A percentile compares a stretch with the other conserved stretches of the same genome.
These are phyloP conservation scores for Laterallus jamaicensis DNA, from an alignment of 2,113 vertebrate genomes.

Conservation along the genomic window DNA sequence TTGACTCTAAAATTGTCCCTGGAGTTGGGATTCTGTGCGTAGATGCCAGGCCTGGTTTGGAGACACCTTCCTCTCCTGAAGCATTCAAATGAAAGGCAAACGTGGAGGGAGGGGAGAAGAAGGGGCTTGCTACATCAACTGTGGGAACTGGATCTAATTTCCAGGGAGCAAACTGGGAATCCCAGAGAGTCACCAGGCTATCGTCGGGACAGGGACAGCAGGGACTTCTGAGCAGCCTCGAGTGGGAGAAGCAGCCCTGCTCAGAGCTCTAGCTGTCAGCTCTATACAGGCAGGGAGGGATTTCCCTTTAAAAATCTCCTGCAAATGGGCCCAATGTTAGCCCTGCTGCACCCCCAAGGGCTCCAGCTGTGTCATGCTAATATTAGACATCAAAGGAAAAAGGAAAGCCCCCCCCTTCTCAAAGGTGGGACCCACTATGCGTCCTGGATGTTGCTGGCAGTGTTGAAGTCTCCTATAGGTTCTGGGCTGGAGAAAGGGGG, in stretches of 20 bases:
- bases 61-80: not conserved
- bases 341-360: not conserved
- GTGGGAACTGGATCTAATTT: slow-evolving; percentile 34
- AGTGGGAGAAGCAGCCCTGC: not conserved
- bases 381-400: not conserved
- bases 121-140: not conserved
- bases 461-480: not conserved
- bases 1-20: slow-evolving; percentile 49
- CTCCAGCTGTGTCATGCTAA: not conserved
- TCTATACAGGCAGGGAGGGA: not conserved
- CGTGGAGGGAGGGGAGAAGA: not conserved
- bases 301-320: not conserved
- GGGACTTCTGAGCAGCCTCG: not conserved
- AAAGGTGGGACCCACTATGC: not conserved
- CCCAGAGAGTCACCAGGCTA: not conserved
- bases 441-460: not conserved
- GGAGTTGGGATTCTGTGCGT: not conserved
- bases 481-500: not conserved
- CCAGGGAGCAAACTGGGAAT: not conserved
- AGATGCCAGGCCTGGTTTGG: not conserved
- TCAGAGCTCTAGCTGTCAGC: not conserved
- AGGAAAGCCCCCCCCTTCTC: not conserved
- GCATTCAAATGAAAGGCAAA: not conserved
- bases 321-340: not conserved
- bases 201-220: not conserved